A percentile compares a stretch with the other conserved stretches of the same genome.
Evolutionary conservation across 2,113 vertebrate genomes (phyloP).

Genomic region (Eudyptes chrysolophus): DNA sequence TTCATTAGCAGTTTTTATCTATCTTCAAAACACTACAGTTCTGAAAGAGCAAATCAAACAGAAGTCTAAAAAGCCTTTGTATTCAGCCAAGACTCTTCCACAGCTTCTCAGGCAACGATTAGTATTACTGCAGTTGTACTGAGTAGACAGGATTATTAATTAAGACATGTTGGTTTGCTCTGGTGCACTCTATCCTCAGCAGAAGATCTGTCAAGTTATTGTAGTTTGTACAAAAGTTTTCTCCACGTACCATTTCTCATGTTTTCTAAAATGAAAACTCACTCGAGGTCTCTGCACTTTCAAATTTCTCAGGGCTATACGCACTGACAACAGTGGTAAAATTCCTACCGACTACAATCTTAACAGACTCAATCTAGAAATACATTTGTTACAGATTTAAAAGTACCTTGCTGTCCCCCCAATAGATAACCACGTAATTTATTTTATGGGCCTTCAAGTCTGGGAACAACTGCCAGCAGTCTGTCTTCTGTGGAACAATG

Average conservation of each 20-base stretch:
- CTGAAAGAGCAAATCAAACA: neutral
- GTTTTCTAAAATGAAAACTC: neutral
- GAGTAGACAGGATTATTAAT: conserved; percentile 43
- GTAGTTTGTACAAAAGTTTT: conserved; percentile 25
- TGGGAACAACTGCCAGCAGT: conserved; percentile 7
- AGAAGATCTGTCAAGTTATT: conserved; percentile 42
- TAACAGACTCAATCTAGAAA: neutral
- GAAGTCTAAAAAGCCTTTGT: conserved; percentile 8
- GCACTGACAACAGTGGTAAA: neutral
- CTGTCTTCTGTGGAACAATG: neutral
- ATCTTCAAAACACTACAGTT: conserved; percentile 1
- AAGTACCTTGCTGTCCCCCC: neutral
- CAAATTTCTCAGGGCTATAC: neutral
- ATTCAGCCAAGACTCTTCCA: neutral
- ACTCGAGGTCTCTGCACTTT: neutral
- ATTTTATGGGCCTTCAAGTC: neutral
- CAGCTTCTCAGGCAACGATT: neutral
- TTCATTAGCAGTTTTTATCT: conserved; percentile 28
- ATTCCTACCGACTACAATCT: neutral
- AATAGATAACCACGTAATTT: neutral
- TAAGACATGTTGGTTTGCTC: conserved; percentile 53
- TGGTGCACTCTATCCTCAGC: neutral
- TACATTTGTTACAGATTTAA: neutral
- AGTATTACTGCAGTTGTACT: neutral
- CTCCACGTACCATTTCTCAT: neutral